A percentile compares a stretch with the other conserved stretches of the same genome.
These are phyloP conservation scores for Phenacoccus solenopsis DNA, from an alignment of 1,140 invertebrate genomes.

Conservation along the genomic window DNA sequence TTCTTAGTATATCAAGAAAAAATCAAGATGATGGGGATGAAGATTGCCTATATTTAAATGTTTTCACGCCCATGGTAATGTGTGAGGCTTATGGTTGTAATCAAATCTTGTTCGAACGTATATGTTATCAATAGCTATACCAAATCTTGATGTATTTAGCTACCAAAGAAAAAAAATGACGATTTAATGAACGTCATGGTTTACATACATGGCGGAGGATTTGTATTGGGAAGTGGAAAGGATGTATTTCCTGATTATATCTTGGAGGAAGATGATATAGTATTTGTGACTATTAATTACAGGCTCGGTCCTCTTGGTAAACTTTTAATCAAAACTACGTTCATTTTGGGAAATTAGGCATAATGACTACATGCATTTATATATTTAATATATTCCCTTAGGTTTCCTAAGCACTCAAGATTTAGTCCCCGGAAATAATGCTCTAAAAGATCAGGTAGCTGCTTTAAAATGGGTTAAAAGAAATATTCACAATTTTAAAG, in stretches of 20 bases:
- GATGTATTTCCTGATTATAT: constrained; percentile 40
- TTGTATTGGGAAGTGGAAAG: constrained; percentile 40
- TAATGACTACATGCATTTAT: no score
- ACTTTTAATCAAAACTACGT: no score
- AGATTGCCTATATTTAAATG: constrained; percentile 29
- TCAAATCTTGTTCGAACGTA: no score
- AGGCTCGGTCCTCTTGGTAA: constrained; percentile 48
- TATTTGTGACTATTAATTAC: constrained; percentile 50
- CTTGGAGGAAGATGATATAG: constrained; percentile 42
- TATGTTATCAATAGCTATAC: no score
- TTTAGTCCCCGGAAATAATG: constrained; percentile 44
- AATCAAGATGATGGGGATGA: constrained; percentile 24
- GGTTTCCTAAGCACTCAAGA: constrained; percentile 47
- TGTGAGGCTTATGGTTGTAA: no score
- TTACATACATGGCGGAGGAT: constrained; percentile 45
- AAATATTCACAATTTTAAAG: constrained; percentile 44
- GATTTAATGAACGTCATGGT: constrained; percentile 36
- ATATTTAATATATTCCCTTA: no score
- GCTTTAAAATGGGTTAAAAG: constrained; percentile 48
- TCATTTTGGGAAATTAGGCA: no score
- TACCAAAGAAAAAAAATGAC: constrained; percentile 18
- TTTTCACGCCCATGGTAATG: constrained; percentile 27
- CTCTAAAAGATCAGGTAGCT: constrained; percentile 49
- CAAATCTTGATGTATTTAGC: not conserved
- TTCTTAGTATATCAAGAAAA: constrained; percentile 1